A percentile compares a stretch with the other conserved stretches of the same genome.
Conservation (phyloP, 2,113 vertebrate genomes). For the Oreochromis tanganicae region DNA sequence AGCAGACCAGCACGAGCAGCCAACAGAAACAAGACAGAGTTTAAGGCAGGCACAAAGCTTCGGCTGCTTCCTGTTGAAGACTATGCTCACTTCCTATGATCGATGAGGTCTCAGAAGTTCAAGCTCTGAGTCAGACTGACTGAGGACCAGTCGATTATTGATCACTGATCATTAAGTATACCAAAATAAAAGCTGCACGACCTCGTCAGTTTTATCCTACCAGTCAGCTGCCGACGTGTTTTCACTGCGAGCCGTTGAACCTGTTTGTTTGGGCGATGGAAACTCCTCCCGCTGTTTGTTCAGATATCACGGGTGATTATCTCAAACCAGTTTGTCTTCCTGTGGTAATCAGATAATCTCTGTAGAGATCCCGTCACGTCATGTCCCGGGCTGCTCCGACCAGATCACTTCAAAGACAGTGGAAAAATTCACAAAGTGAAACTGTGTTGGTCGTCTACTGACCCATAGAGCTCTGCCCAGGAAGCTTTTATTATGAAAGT, state of each 20-base stretch:
- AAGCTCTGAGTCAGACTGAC: neutral
- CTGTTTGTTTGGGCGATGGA: neutral
- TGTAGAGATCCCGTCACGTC: neutral
- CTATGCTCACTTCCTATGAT: neutral
- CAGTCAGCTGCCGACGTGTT: neutral
- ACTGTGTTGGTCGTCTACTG: neutral
- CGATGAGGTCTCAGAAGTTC: neutral
- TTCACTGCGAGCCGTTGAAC: neutral
- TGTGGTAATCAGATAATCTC: neutral
- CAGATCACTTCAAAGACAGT: neutral
- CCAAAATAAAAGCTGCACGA: neutral
- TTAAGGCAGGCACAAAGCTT: neutral
- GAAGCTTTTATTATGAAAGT: neutral
- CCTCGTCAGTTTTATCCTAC: neutral
- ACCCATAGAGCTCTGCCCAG: neutral
- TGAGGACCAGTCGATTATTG: neutral
- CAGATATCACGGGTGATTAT: neutral
- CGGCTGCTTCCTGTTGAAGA: neutral
- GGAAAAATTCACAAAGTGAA: neutral
- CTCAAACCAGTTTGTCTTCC: conserved; percentile 2
- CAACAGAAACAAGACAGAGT: neutral
- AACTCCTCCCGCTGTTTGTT: neutral
- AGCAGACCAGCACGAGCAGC: neutral
- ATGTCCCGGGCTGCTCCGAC: neutral
- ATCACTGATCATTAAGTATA: neutral